Conservation (phyloP, 1,140 invertebrate genomes). For the Ditylenchus dipsaci region DNA sequence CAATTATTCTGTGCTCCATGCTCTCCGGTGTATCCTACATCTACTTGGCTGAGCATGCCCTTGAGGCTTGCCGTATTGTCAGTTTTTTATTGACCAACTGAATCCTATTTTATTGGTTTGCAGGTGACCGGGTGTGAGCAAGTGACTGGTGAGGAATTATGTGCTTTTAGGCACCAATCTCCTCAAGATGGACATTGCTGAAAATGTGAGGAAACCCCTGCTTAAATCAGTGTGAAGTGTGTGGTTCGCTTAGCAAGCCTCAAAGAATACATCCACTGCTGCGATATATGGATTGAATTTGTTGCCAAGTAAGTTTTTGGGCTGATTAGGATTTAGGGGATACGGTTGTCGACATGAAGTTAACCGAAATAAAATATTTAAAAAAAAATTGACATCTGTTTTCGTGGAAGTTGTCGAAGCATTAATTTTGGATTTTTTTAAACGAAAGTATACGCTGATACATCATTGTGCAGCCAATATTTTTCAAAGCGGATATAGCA, state of each 20-base stretch:
- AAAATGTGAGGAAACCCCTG: slow-evolving; percentile 24
- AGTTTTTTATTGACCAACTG: slow-evolving; percentile 4
- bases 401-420: too few relatives aligned
- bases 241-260: slow-evolving; percentile 14
- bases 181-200: slow-evolving; percentile 18
- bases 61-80: slow-evolving; percentile 40
- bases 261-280: slow-evolving; percentile 28
- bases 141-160: slow-evolving; percentile 35
- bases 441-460: too few relatives aligned
- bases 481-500: too few relatives aligned
- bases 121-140: slow-evolving; percentile 25
- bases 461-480: too few relatives aligned
- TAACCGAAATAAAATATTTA: too few relatives aligned
- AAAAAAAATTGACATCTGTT: too few relatives aligned
- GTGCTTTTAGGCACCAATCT: slow-evolving; percentile 26
- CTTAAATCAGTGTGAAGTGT: slow-evolving; percentile 37
- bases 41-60: slow-evolving; percentile 39
- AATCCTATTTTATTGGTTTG: not conserved
- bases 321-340: too few relatives aligned
- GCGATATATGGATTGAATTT: slow-evolving; percentile 42
- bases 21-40: slow-evolving; percentile 33
- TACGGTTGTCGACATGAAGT: too few relatives aligned
- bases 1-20: slow-evolving; percentile 28
- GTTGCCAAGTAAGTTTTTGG: slow-evolving; percentile 9
- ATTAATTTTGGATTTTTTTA: too few relatives aligned